These are phyloP conservation scores for Drosophila saltans DNA, from an alignment of 1,140 invertebrate species.

Conservation along the genomic window DNA sequence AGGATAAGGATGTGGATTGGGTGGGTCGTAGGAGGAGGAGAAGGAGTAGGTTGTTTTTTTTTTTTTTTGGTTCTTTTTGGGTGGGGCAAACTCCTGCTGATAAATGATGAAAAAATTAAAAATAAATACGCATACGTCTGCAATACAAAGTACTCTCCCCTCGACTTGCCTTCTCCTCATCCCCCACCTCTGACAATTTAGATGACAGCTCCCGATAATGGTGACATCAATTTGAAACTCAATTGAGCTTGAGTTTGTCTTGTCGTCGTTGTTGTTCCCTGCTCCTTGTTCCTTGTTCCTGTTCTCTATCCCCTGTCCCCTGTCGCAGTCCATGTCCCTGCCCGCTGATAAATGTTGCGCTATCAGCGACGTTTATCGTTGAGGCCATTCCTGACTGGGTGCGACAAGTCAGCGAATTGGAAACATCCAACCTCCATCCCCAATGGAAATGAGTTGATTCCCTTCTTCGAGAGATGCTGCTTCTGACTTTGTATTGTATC, in stretches of 20 bases:
- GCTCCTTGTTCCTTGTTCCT: neutral
- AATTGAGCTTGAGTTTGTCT: constrained; percentile 69
- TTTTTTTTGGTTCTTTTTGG: neutral
- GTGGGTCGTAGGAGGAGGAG: neutral
- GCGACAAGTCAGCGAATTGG: constrained; percentile 78
- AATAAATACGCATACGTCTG: constrained; percentile 61
- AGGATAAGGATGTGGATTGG: neutral
- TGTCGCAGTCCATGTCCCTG: constrained; percentile 20
- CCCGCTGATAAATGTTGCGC: constrained; percentile 70
- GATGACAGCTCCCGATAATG: constrained; percentile 82
- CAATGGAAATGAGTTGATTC: constrained; percentile 47
- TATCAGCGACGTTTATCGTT: constrained; percentile 79
- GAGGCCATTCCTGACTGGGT: constrained; percentile 62
- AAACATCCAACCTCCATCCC: constrained; percentile 39
- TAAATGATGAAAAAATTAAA: constrained; percentile 77
- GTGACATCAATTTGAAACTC: constrained; percentile 83
- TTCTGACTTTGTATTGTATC: constrained; percentile 33
- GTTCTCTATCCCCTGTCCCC: constrained; percentile 8
- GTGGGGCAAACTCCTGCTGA: constrained; percentile 44
- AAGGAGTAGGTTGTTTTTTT: neutral
- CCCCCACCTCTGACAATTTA: constrained; percentile 51
- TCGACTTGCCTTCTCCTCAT: neutral
- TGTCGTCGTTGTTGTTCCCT: constrained; percentile 13
- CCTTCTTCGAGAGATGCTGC: constrained; percentile 4
- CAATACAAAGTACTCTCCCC: constrained; percentile 38